These are phyloP conservation scores for Megastigmus dorsalis DNA, from an alignment of 2,888 invertebrate genomes.

Conservation along the genomic window DNA sequence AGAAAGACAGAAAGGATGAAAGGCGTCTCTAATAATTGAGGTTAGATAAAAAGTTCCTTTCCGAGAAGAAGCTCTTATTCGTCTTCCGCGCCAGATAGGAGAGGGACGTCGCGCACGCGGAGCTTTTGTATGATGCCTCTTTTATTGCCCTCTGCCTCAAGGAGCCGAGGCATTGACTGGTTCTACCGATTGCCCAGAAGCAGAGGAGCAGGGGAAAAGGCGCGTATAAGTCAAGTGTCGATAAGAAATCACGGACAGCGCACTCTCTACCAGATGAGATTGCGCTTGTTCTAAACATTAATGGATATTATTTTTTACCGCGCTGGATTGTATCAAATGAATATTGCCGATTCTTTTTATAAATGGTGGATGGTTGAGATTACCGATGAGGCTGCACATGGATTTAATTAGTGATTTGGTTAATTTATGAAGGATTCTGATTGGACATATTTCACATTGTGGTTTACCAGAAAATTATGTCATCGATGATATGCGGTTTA, in stretches of 20 bases:
- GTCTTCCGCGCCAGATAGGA: not conserved
- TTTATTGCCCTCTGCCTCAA: slow-evolving; percentile 39
- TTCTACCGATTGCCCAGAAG: slow-evolving; percentile 24
- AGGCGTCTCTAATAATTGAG: slow-evolving; percentile 31
- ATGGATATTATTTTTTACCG: slow-evolving; percentile 31
- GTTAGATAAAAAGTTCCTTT: slow-evolving; percentile 21
- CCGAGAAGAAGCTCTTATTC: not conserved
- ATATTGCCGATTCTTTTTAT: no score
- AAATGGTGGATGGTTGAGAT: no score
- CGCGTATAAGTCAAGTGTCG: slow-evolving; percentile 22
- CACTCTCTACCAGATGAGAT: slow-evolving; percentile 39
- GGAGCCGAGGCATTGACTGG: slow-evolving; percentile 22
- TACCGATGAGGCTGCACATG: no score
- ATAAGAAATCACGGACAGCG: slow-evolving; percentile 39
- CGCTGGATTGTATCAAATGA: no score
- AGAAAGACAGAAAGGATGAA: slow-evolving; percentile 12
- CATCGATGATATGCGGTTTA: no score
- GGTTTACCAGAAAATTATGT: no score
- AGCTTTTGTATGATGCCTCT: slow-evolving; percentile 38
- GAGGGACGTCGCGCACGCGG: not conserved
- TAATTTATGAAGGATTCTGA: no score
- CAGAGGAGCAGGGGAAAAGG: not conserved
- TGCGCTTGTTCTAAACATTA: slow-evolving; percentile 31
- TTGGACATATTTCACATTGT: no score
- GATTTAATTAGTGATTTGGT: no score